Evolutionary conservation across 1,140 invertebrate species (phyloP), one percentile per base, ranked within the genome.

Genomic region (Drosophila serrata): DNA sequence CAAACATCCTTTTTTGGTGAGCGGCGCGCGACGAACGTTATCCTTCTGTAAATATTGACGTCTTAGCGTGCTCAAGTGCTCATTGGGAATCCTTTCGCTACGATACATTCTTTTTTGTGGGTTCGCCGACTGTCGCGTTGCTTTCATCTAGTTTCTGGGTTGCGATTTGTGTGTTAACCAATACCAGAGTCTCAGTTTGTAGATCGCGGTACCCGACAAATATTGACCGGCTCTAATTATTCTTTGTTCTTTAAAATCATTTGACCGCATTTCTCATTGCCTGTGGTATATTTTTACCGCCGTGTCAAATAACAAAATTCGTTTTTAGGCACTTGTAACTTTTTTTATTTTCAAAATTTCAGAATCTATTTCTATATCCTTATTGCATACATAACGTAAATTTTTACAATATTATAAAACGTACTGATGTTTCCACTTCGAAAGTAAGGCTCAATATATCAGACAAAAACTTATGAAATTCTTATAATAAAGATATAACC

Each of bases 1-100:
- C 74, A 88, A 88, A 88, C 85, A 90, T 85, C 86, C 86, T 90
- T 85, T 84, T 51, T 58, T 49, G 53, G 51, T 77, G 24, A 62
- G 46, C 67, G 59, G 27, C 39, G 82, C 67, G 70, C 65, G 67
- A 55, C 69, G 42, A 6, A 17, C 74, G 72, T 81, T 88, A 90
- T 88, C 85, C 85, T 90, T 88, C 37, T 58, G 81, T 82, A 73
- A 90, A 88, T 90, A 88, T 90, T 88, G 75, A 85, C 74, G 65
- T 84, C 69, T 90, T 62, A 39, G 68, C 84, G 77, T 79, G 76
- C 77, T 75, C 73, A 81, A 82, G 87, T 84, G 77, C 58, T 43
- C 69, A 35, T 69, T 51, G 73, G 85, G 51, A 85, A 88, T 88
- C 85, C 85, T 88, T 88, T 88, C 77, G 53, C 15, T 60, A 61